These are phyloP conservation scores for Troides aeacus DNA, from an alignment of 2,888 invertebrate genomes.

Conservation along the genomic window DNA sequence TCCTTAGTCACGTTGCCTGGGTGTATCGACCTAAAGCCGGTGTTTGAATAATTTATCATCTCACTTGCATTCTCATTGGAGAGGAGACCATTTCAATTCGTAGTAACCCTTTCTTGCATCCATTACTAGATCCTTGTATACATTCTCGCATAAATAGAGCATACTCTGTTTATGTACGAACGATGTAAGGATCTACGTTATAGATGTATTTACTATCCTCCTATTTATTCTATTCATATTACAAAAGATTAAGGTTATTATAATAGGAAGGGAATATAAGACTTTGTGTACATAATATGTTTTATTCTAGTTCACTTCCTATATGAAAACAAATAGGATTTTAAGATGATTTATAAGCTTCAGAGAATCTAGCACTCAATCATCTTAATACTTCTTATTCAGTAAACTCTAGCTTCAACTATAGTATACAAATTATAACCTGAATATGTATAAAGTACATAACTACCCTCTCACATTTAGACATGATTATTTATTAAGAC, in stretches of 20 bases:
- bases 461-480: too few species aligned
- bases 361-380: not conserved
- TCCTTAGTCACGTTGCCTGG: conserved; percentile 48
- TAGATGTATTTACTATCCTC: not conserved
- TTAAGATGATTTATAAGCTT: not conserved
- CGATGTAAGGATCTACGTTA: not conserved
- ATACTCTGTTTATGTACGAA: not conserved
- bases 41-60: conserved; percentile 64
- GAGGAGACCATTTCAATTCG: conserved; percentile 27
- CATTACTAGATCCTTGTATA: too few species aligned
- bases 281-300: not conserved
- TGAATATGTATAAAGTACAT: too few species aligned
- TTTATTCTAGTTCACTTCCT: not conserved
- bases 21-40: conserved; percentile 57
- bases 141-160: too few species aligned
- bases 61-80: conserved; percentile 41
- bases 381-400: not conserved
- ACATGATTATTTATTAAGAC: too few species aligned
- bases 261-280: not conserved
- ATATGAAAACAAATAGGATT: not conserved
- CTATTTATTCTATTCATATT: not conserved
- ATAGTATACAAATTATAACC: not conserved
- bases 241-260: not conserved
- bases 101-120: conserved; percentile 10
- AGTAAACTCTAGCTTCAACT: not conserved